Evolutionary conservation across 2,113 vertebrate species (phyloP).

Genomic region (Corapipo altera): DNA sequence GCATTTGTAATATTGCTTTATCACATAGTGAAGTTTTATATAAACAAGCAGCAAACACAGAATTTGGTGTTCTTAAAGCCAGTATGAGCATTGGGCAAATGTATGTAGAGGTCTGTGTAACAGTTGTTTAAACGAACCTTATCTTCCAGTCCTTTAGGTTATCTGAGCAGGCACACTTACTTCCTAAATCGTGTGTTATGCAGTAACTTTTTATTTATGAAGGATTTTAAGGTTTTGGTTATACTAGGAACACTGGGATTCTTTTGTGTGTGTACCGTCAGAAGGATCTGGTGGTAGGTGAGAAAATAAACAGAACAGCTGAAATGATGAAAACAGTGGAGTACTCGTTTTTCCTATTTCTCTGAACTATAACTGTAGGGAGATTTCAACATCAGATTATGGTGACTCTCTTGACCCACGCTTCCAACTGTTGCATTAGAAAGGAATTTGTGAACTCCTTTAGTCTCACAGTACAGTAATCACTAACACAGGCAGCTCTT

Average conservation of each 20-base stretch:
- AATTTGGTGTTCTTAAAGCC: neutral
- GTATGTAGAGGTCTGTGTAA: neutral
- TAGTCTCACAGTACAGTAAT: neutral
- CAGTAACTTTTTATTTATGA: neutral
- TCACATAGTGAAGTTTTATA: neutral
- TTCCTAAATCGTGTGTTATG: neutral
- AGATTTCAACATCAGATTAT: neutral
- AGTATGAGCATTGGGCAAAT: neutral
- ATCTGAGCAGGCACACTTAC: neutral
- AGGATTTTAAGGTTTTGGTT: neutral
- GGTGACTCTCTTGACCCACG: neutral
- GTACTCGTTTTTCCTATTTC: fast-evolving
- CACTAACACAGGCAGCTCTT: neutral
- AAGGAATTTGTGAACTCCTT: neutral
- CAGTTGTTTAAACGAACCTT: neutral
- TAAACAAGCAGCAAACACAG: neutral
- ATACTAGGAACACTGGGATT: neutral
- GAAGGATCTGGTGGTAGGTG: neutral
- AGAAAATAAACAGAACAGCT: neutral
- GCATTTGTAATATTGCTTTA: neutral
- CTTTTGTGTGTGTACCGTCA: neutral
- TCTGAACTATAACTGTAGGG: neutral
- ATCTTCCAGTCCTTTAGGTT: neutral
- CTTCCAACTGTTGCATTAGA: neutral
- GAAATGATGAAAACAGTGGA: neutral